Conservation (phyloP, 35 echinoderm and acorn worm species). For the Apostichopus californicus region DNA sequence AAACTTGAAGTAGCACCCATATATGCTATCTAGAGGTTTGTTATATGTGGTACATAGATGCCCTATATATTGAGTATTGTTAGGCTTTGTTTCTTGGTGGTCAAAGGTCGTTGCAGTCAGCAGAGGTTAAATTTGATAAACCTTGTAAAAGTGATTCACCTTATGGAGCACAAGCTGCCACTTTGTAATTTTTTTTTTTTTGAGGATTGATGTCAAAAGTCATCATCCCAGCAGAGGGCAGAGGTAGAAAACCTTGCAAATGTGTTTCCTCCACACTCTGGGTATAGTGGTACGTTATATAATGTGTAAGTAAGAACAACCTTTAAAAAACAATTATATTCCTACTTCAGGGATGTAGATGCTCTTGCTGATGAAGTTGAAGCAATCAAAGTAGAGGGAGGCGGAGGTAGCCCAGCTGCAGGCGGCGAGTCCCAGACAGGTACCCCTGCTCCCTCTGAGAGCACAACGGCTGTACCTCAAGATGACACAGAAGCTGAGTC, state of each 20-base stretch:
- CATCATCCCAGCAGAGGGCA: no score
- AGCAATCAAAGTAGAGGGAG: constrained; percentile 51
- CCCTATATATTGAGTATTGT: background rate
- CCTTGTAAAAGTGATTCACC: background rate
- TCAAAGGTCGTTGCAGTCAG: background rate
- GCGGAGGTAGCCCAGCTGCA: background rate
- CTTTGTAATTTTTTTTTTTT: no score
- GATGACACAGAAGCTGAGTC: constrained; percentile 21
- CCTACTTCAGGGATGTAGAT: constrained; percentile 42
- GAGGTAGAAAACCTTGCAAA: no score
- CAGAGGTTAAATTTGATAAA: background rate
- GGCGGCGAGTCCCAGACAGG: background rate
- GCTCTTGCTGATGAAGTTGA: constrained; percentile 67
- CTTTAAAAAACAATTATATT: no score
- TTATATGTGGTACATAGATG: background rate
- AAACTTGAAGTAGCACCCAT: no score
- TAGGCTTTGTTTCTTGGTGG: background rate
- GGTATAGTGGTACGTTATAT: no score
- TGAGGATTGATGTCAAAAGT: no score
- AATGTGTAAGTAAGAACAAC: no score
- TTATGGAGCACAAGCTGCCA: no score
- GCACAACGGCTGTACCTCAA: background rate
- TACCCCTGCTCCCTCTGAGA: background rate
- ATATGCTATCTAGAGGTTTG: no score
- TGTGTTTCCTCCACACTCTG: no score